phyloP scores from a whole-genome alignment of 2,888 invertebrate genomes.

The Polydesmus complanatus region DNA sequence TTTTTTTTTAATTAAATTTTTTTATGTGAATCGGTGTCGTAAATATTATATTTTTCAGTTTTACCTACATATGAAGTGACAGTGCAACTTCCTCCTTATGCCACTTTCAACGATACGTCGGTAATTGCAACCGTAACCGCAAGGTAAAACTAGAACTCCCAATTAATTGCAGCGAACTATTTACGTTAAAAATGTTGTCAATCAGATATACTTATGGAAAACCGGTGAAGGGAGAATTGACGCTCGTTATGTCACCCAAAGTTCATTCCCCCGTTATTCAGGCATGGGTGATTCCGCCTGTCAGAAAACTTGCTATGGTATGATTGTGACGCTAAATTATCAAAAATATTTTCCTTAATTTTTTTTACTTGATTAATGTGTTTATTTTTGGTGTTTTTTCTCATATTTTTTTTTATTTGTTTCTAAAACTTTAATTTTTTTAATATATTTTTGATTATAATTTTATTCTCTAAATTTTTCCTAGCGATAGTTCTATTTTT shows the following conservation, averaged over 20 bases:
- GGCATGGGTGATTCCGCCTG: slow-evolving; percentile 52
- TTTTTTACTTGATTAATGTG: no score
- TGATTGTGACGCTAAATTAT: background rate
- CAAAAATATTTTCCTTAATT: background rate
- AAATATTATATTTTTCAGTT: slow-evolving; percentile 35
- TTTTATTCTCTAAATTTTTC: no score
- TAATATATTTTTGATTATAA: no score
- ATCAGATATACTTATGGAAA: slow-evolving; percentile 71
- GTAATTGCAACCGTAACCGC: slow-evolving; percentile 66
- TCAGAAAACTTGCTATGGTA: slow-evolving; percentile 32
- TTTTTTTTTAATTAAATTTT: background rate
- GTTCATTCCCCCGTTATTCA: slow-evolving; percentile 64
- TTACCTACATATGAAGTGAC: slow-evolving; percentile 84
- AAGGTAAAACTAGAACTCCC: slow-evolving; percentile 44
- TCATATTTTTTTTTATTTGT: no score
- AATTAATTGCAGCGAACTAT: background rate
- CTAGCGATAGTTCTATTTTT: no score
- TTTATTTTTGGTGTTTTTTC: no score
- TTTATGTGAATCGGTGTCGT: background rate
- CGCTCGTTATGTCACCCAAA: slow-evolving; percentile 68
- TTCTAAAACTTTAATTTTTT: background rate
- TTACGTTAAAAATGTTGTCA: background rate
- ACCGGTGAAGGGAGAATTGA: slow-evolving; percentile 71
- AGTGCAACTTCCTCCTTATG: slow-evolving; percentile 65
- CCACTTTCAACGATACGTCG: slow-evolving; percentile 63